Base-by-base conservation (phyloP, 2,888 invertebrate species). In the Coelopa pilipes region DNA sequence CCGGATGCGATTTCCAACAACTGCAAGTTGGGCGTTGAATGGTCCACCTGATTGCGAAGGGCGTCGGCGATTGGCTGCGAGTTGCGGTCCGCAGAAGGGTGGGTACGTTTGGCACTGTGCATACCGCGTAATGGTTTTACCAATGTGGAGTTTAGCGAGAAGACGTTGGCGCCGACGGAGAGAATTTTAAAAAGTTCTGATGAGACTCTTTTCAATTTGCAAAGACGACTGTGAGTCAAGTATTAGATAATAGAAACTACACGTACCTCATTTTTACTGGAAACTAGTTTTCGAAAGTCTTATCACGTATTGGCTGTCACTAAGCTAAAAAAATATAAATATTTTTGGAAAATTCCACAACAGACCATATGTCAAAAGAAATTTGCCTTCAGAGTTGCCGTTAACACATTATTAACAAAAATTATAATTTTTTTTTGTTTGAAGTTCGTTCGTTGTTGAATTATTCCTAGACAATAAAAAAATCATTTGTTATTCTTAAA, bases 1-100 rank as follows among this genome's bases (percentile, higher is more conserved):
- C 96, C 96, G 7, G 95, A 94, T 5, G 94, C 89, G 75, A 96
- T 91, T 87, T 96, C 95, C 75, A 96, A 85, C 75, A 92, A 87
- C 12, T 87, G 82, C 76, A 90, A 87, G 77, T 87, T 66, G 0
- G 19, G 13, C 5, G 78, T 70, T 15, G 65, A 47, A 3, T 24
- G 73, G 57, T 84, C 80, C 15, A 82, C 76, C 62, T 82, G 83
- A 1, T 70, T 60, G 0, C 80, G 19, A 0, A 82, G 60, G 0
- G 80, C 83, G 50, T 82, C 79, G 4, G 82, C 77, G 62, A 82
- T 82, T 2, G 82, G 84, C 49, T 72, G 72, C 0, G 79, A 81
- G 63, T 82, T 82, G 13, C 82, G 80, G 53, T 82, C 81, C 0
- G 82, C 80, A 0, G 82, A 79, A 0, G 79, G 77, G 75, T 82